These are phyloP conservation scores for Saccopteryx leptura DNA, from an alignment of 2,113 vertebrate genomes.

Conservation along the genomic window DNA sequence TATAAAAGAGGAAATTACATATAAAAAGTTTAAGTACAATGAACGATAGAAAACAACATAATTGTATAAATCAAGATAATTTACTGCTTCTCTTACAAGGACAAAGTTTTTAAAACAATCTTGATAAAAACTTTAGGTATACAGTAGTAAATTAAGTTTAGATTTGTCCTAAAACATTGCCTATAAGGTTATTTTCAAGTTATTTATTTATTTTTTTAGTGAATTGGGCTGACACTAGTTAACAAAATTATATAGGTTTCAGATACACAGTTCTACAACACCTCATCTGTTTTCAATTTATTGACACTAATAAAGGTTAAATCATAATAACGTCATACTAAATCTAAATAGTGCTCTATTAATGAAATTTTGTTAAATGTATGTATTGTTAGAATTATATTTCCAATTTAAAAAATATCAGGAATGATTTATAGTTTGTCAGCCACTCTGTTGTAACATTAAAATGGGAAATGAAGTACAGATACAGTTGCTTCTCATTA, in stretches of 20 bases:
- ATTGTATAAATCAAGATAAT: not conserved
- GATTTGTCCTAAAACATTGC: conserved; percentile 14
- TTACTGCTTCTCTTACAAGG: not conserved
- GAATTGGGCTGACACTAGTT: no score
- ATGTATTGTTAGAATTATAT: not conserved
- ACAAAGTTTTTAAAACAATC: conserved; percentile 12
- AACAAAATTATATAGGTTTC: no score
- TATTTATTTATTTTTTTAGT: not conserved
- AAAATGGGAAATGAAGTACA: conserved; percentile 25
- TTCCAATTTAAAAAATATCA: conserved; percentile 41
- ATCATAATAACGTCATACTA: conserved; percentile 37
- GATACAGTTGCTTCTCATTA: not conserved
- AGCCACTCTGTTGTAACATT: not conserved
- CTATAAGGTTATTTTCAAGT: conserved; percentile 54
- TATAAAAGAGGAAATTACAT: not conserved
- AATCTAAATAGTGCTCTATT: conserved; percentile 12
- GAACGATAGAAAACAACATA: conserved; percentile 28
- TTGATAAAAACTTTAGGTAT: conserved; percentile 45
- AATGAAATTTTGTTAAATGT: conserved; percentile 37
- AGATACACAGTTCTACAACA: no score
- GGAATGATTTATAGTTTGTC: not conserved
- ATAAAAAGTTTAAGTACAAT: not conserved
- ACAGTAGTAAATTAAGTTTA: conserved; percentile 29
- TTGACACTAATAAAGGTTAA: conserved; percentile 40
- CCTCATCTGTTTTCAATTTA: not conserved